Evolutionary conservation across 23 tunicate genomes (phyloP).

Genomic region (Clavelina lepadiformis): DNA sequence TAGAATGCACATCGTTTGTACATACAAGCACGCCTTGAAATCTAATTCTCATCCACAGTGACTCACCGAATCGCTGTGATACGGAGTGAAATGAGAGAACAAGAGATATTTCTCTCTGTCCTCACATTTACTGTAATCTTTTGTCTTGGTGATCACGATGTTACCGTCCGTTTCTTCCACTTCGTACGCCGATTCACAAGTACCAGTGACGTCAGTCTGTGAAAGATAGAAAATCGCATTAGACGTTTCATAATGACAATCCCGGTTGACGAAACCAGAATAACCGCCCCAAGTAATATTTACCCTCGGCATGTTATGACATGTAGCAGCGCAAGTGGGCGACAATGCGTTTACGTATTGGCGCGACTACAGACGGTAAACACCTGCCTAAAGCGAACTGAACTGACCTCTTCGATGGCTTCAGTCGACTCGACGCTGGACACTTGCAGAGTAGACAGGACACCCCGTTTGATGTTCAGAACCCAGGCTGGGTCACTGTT

Average conservation of each 20-base stretch:
- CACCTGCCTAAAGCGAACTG: no score
- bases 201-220: conserved; percentile 74
- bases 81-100: conserved; percentile 73
- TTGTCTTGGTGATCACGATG: conserved; percentile 28
- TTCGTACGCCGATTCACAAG: conserved; percentile 50
- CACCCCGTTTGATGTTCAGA: conserved; percentile 80
- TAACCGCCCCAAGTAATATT: no score
- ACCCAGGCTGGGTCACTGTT: conserved; percentile 88
- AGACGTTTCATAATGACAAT: no score
- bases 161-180: conserved; percentile 11
- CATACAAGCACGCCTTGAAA: background rate
- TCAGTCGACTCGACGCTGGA: conserved; percentile 31
- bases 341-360: no score
- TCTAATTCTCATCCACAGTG: background rate
- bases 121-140: conserved; percentile 64
- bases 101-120: conserved; percentile 51
- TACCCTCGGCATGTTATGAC: no score
- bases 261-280: no score
- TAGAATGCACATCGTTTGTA: background rate
- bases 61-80: conserved; percentile 72
- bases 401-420: conserved; percentile 47
- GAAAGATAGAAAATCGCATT: background rate
- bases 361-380: no score
- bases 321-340: no score
- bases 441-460: conserved; percentile 67